These are phyloP conservation scores for Ranitomeya variabilis DNA, from an alignment of 2,113 vertebrate species.

Conservation along the genomic window DNA sequence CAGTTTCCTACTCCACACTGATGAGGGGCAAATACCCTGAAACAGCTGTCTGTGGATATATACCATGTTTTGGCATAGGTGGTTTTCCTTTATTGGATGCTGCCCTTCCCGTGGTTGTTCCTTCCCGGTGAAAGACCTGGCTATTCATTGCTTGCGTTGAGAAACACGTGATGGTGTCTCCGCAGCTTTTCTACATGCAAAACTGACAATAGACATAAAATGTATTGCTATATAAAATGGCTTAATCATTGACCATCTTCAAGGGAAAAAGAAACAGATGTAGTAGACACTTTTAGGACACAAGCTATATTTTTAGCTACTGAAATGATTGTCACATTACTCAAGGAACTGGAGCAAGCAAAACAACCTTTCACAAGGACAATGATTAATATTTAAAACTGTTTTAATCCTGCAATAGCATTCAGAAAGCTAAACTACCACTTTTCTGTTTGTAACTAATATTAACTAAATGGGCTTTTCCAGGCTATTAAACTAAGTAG, in stretches of 20 bases:
- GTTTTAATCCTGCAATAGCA: slow-evolving; percentile 4
- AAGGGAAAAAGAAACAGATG: slow-evolving; percentile 26
- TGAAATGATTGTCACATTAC: slow-evolving; percentile 29
- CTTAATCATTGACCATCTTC: slow-evolving; percentile 23
- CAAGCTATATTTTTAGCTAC: slow-evolving; percentile 50
- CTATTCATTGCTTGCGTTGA: too few species aligned
- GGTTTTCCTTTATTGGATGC: too few species aligned
- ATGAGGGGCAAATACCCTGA: too few species aligned
- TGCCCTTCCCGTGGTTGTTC: too few species aligned
- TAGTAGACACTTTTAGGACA: slow-evolving; percentile 49
- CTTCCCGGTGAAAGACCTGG: too few species aligned
- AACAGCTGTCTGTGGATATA: too few species aligned
- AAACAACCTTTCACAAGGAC: slow-evolving; percentile 53
- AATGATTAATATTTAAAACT: slow-evolving; percentile 50
- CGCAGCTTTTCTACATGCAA: too few species aligned
- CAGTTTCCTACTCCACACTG: too few species aligned
- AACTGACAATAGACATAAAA: background rate
- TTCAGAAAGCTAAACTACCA: slow-evolving; percentile 20
- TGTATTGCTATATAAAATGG: background rate
- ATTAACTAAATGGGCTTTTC: slow-evolving; percentile 9
- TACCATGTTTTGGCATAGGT: too few species aligned
- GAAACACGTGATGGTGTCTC: too few species aligned
- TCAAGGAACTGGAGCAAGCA: slow-evolving; percentile 45
- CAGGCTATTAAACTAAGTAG: background rate
- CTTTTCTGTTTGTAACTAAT: slow-evolving; percentile 6